A percentile compares a stretch with the other conserved stretches of the same genome.
Evolutionary conservation across 2,888 invertebrate species (phyloP).

Genomic region (Lithophane semibrunnea): DNA sequence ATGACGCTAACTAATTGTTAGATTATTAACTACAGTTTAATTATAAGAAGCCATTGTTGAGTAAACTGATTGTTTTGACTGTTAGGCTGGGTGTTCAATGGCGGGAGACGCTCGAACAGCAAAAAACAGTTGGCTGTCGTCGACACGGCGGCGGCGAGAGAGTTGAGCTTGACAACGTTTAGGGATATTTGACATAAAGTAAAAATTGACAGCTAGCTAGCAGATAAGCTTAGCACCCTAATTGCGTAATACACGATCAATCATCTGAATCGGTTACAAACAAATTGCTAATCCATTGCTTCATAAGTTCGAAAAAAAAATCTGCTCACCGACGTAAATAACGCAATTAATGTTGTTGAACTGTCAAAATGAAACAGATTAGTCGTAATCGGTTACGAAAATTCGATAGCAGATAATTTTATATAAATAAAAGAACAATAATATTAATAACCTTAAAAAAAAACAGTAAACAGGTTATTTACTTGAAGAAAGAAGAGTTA

Average conservation of each 20-base stretch:
- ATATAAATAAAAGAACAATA: background rate
- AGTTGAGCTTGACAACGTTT: background rate
- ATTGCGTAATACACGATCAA: too few relatives aligned
- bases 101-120: background rate
- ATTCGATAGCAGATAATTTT: background rate
- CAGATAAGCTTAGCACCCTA: background rate
- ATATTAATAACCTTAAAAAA: background rate
- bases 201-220: background rate
- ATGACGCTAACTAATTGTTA: conserved; percentile 61
- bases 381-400: too few relatives aligned
- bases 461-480: background rate
- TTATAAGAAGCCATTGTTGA: conserved; percentile 60
- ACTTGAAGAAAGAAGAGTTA: too few relatives aligned
- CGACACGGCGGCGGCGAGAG: background rate
- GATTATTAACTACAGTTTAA: conserved; percentile 61
- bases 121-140: background rate
- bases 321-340: too few relatives aligned
- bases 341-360: too few relatives aligned
- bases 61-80: conserved; percentile 54
- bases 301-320: too few relatives aligned
- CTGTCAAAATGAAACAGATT: too few relatives aligned
- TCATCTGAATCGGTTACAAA: too few relatives aligned
- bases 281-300: too few relatives aligned
- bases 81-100: conserved; percentile 27
- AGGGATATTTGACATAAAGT: background rate